Percentiles rank a stretch among this genome's conserved stretches.
Conservation (phyloP, 2,113 vertebrate species). For the Vireo altiloquus region DNA sequence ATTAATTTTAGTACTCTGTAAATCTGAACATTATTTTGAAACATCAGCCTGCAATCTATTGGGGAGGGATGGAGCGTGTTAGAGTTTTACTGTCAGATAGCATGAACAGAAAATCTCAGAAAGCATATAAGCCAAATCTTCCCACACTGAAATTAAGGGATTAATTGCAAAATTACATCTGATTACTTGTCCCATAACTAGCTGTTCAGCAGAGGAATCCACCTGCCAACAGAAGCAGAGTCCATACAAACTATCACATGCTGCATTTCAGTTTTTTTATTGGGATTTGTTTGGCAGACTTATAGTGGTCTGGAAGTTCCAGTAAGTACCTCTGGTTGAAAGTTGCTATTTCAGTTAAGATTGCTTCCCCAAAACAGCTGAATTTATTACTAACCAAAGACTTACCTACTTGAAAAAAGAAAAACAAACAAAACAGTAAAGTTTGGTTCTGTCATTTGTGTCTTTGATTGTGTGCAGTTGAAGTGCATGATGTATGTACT, state of each 20-base stretch:
- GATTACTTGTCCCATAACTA: not conserved
- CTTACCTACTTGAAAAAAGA: conserved; percentile 32
- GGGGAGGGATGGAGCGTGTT: not conserved
- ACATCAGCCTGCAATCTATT: not conserved
- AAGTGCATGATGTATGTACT: not conserved
- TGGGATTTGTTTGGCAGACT: not conserved
- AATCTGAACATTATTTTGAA: conserved; percentile 12
- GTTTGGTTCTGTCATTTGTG: conserved; percentile 14
- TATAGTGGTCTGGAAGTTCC: not conserved
- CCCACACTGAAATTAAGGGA: not conserved
- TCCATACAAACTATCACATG: not conserved
- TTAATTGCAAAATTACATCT: not conserved
- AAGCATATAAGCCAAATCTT: not conserved
- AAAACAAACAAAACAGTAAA: not conserved
- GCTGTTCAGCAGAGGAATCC: not conserved
- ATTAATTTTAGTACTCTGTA: not conserved
- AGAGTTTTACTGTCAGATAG: not conserved
- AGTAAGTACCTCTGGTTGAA: conserved; percentile 1
- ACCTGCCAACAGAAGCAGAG: not conserved
- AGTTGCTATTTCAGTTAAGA: not conserved
- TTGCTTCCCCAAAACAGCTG: not conserved
- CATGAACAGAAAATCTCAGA: not conserved
- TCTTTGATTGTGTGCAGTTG: conserved; percentile 4
- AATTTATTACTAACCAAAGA: conserved; percentile 51
- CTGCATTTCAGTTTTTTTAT: not conserved